Base-by-base conservation (phyloP, 2,113 vertebrate species). In the Delphinus delphis region DNA sequence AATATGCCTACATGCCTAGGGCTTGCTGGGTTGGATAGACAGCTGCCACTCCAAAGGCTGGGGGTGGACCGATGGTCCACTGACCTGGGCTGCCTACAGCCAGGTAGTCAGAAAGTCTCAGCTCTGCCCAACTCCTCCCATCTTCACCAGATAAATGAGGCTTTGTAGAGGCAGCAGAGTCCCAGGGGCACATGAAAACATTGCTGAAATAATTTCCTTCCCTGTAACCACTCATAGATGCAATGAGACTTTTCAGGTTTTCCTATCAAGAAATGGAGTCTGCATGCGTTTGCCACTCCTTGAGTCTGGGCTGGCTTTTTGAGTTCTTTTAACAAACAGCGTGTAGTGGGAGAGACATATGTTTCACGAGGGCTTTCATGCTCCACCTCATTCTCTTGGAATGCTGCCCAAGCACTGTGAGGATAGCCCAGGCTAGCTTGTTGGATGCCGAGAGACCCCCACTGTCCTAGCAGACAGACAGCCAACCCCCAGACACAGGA, bases 1-100 rank as follows among this genome's bases (percentile, higher is more conserved):
- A 20, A 3, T 8, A 60, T 10, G 15, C 3, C 8, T 50, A 6
- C 0, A 44, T 8, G 21, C 23, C 14, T n/a, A 28, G 12, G 41
- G 4, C 12, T 55, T 77, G 26, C 14, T 25, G 8, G 33, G 26
- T 44, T 60, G 15, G 26, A 53, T 33, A 67, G 44, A 23, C 20
- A 53, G 3, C 31, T 60, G 47, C 4, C 13, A 38, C 8, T 41
- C 31, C 28, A 1, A 55, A 65, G 26, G 23, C 13, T 70, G 2
- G 4, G 0, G 6, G 13, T 44, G 11, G 31, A 41, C 1, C 12
- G 8, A 23, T n/a, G 68, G 26, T 85, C 25, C 15, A 31, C 50
- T 76, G 31, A 53, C 18, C 1, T 82, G 47, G 7, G 18, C 12
- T 68, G 73, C 36, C 13, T 60, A 70, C 14, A 41, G 4, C 4